Evolutionary conservation across 2,113 vertebrate genomes (phyloP).

Genomic region (Pedetes capensis): DNA sequence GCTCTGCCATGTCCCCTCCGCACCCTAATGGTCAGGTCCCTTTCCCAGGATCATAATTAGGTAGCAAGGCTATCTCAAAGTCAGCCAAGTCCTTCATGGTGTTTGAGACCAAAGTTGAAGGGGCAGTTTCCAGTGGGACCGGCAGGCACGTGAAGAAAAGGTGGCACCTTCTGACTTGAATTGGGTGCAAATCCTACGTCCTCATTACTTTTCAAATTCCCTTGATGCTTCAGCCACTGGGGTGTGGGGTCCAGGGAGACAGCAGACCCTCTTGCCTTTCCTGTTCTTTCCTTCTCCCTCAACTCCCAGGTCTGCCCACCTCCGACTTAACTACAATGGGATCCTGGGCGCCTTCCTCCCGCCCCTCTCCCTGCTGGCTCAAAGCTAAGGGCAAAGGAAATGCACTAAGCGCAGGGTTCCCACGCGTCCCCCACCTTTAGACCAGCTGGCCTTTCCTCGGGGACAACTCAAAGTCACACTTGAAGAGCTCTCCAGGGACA

Average conservation of each 20-base stretch:
- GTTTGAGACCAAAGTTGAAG: not conserved
- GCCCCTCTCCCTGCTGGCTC: not conserved
- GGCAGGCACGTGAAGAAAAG: not conserved
- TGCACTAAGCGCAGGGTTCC: not conserved
- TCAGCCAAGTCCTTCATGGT: not conserved
- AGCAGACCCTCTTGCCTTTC: not conserved
- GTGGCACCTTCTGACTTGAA: not conserved
- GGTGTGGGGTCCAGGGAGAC: not conserved
- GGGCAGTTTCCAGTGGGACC: not conserved
- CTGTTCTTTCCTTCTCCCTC: not conserved
- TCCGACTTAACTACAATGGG: not conserved
- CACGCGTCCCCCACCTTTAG: not conserved
- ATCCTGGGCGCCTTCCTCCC: not conserved
- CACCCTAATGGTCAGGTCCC: not conserved
- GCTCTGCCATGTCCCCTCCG: not conserved
- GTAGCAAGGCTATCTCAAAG: not conserved
- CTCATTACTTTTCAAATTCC: not conserved
- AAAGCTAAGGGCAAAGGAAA: not conserved
- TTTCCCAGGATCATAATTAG: not conserved
- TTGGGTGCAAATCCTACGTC: not conserved
- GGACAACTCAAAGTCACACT: not conserved
- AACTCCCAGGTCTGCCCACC: too few species aligned
- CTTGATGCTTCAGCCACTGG: not conserved
- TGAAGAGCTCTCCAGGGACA: slow-evolving; percentile 41
- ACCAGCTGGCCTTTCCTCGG: not conserved